phyloP scores from a whole-genome alignment of 1,140 invertebrate genomes.

The Platyscapa corneri region DNA sequence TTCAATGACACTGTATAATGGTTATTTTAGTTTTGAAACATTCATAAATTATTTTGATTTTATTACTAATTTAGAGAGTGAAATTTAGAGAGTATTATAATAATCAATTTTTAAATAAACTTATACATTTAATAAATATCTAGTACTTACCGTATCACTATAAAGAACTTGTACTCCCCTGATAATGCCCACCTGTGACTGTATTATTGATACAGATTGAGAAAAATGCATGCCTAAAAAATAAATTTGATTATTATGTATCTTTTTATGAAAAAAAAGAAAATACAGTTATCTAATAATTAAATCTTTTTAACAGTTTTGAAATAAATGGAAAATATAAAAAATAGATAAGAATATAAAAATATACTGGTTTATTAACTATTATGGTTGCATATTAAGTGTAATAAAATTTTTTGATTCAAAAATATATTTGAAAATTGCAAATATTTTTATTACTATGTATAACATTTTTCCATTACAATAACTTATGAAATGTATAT shows the following conservation, averaged over 20 bases:
- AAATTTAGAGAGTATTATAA: too few relatives aligned
- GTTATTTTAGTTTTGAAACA: too few relatives aligned
- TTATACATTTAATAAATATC: neutral
- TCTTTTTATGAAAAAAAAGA: neutral
- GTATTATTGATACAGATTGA: constrained; percentile 95
- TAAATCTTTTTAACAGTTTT: neutral
- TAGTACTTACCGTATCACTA: constrained; percentile 88
- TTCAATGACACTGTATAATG: too few relatives aligned
- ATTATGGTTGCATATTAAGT: too few relatives aligned
- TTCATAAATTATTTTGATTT: too few relatives aligned
- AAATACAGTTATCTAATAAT: neutral
- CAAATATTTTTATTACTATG: too few relatives aligned
- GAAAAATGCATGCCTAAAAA: constrained; percentile 97
- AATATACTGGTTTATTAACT: neutral
- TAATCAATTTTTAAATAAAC: neutral
- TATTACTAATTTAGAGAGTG: too few relatives aligned
- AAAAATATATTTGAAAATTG: too few relatives aligned
- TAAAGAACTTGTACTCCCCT: constrained; percentile 97
- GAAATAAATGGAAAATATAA: neutral
- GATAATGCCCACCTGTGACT: constrained; percentile 93
- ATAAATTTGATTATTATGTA: constrained; percentile 55
- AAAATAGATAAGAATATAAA: neutral
- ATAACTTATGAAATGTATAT: too few relatives aligned
- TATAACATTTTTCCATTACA: too few relatives aligned
- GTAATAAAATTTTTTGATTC: too few relatives aligned